Conservation (phyloP, 1,140 invertebrate genomes). For the Mylabris phalerata region DNA sequence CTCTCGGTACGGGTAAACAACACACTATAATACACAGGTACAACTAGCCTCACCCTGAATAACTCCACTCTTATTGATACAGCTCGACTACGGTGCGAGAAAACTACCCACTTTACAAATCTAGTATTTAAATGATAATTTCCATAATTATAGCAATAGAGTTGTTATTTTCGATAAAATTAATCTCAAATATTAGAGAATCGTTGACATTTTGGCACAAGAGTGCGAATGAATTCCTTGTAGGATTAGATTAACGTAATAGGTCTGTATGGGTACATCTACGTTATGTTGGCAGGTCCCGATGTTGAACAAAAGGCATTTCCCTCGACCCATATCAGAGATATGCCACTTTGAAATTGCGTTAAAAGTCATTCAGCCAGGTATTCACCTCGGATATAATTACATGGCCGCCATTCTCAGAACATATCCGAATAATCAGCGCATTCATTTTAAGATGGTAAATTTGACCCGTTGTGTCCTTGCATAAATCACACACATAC, state of each 20-base stretch:
- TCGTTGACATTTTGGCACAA: no score
- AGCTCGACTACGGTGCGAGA: conserved; percentile 12
- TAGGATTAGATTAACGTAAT: conserved; percentile 3
- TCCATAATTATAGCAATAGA: no score
- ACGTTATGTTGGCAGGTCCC: conserved; percentile 15
- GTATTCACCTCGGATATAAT: conserved; percentile 32
- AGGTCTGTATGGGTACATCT: conserved; percentile 11
- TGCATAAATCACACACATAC: conserved; percentile 9
- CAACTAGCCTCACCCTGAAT: conserved; percentile 18
- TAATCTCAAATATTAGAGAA: no score
- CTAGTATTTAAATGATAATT: no score
- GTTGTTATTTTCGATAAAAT: no score
- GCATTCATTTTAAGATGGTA: conserved; percentile 11
- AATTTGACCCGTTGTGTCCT: not conserved
- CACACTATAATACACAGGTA: conserved; percentile 21
- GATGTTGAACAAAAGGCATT: conserved; percentile 37
- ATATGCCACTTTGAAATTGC: conserved; percentile 41
- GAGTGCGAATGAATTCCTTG: not conserved
- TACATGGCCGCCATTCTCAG: conserved; percentile 33
- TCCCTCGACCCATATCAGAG: conserved; percentile 38
- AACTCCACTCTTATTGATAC: conserved; percentile 18
- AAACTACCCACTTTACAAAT: not conserved
- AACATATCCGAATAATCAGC: conserved; percentile 19
- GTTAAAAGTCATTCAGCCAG: conserved; percentile 38
- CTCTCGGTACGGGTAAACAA: conserved; percentile 29